These are phyloP conservation scores for Hirtodrosophila trivittata DNA, from an alignment of 2,888 invertebrate genomes.

Conservation along the genomic window DNA sequence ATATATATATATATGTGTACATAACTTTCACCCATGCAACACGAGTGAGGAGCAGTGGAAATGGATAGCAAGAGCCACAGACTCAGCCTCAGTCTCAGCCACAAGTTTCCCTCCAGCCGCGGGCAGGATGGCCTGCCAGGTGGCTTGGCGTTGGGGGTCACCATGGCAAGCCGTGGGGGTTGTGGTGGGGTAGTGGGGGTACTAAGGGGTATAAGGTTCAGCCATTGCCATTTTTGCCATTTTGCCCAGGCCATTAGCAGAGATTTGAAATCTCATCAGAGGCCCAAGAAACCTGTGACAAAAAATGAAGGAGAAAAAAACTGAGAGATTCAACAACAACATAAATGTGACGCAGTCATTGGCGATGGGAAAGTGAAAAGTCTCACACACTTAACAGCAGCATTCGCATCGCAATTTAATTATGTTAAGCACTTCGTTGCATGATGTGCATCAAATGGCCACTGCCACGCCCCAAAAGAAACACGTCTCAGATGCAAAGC, in stretches of 20 bases:
- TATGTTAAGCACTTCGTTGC: constrained; percentile 26
- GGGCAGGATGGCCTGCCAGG: constrained; percentile 27
- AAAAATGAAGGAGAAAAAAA: constrained; percentile 8
- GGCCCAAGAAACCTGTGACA: constrained; percentile 23
- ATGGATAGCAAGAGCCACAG: constrained; percentile 7
- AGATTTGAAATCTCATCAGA: constrained; percentile 34
- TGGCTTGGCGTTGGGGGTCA: constrained; percentile 16
- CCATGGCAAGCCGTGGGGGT: not conserved
- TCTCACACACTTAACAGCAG: constrained; percentile 45
- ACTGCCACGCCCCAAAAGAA: constrained; percentile 20
- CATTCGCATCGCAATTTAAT: constrained; percentile 44
- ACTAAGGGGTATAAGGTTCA: constrained; percentile 12
- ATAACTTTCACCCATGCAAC: constrained; percentile 46
- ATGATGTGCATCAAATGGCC: constrained; percentile 31
- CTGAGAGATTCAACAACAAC: not conserved
- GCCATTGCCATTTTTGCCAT: not conserved
- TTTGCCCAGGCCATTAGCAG: constrained; percentile 40
- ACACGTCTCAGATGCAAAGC: too few relatives aligned
- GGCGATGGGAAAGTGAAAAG: constrained; percentile 55
- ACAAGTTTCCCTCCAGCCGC: constrained; percentile 23
- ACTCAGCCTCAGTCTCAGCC: not conserved
- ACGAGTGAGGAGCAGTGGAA: constrained; percentile 18
- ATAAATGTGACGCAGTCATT: constrained; percentile 38
- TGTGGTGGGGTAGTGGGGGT: not conserved
- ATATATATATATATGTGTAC: not conserved